Evolutionary conservation across 2,113 vertebrate species (phyloP).

Genomic region (Carassius auratus): DNA sequence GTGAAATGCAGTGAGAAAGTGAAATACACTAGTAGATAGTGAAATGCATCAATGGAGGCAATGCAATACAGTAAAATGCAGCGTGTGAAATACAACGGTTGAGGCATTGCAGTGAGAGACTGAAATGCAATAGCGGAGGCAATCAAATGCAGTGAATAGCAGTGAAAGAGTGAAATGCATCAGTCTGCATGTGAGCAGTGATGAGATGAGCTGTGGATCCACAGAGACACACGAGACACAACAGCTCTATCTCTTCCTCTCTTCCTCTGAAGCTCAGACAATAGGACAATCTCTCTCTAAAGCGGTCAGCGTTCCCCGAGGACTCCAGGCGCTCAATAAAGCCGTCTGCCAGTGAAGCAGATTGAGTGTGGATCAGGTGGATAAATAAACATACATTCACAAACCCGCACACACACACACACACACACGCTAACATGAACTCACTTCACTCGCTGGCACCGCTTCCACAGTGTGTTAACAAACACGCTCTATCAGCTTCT

Average conservation of each 20-base stretch:
- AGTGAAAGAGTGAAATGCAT: background rate
- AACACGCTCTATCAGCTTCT: background rate
- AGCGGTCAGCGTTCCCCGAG: slow-evolving; percentile 10
- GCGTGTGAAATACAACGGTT: background rate
- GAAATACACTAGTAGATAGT: background rate
- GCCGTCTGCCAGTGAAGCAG: slow-evolving; percentile 51
- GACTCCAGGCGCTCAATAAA: slow-evolving; percentile 49
- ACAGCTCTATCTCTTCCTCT: background rate
- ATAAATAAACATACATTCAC: slow-evolving; percentile 39
- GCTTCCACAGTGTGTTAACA: background rate
- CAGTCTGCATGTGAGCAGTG: background rate
- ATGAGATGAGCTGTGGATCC: background rate
- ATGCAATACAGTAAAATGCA: background rate
- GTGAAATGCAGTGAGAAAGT: background rate
- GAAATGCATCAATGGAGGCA: background rate
- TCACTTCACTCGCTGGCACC: background rate
- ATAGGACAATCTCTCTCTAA: slow-evolving; percentile 31
- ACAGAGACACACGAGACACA: background rate
- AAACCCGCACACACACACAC: slow-evolving; percentile 30
- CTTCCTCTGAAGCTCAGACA: background rate
- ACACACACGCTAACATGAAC: slow-evolving; percentile 9
- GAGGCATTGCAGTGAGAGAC: background rate
- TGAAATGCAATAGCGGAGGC: background rate
- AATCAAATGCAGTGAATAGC: too few species aligned
- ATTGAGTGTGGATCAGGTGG: slow-evolving; percentile 48